phyloP scores from a whole-genome alignment of 2,888 invertebrate genomes.

The Xylota sylvarum region DNA sequence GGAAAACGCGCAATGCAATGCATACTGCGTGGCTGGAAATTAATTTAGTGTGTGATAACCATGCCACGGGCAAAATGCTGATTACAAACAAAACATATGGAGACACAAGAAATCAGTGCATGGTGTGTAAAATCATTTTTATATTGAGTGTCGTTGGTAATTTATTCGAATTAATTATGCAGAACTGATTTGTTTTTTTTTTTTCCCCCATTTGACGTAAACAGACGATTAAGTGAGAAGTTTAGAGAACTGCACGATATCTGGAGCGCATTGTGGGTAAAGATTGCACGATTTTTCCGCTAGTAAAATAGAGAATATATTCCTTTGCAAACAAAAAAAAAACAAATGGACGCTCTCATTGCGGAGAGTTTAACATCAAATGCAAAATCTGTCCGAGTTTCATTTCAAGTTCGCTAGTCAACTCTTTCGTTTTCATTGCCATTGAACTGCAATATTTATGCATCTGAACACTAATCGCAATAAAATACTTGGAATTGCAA shows the following conservation, averaged over 20 bases:
- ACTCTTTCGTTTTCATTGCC: conserved; percentile 17
- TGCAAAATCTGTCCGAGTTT: not conserved
- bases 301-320: conserved; percentile 43
- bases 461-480: not conserved
- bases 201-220: not conserved
- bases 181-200: conserved; percentile 25
- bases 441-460: not conserved
- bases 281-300: conserved; percentile 32
- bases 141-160: conserved; percentile 68
- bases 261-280: conserved; percentile 31
- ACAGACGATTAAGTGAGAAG: conserved; percentile 60
- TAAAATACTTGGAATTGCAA: not conserved
- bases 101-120: conserved; percentile 57
- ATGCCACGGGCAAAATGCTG: conserved; percentile 66
- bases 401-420: conserved; percentile 27
- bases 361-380: not conserved
- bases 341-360: not conserved
- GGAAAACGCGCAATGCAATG: conserved; percentile 23
- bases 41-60: conserved; percentile 77
- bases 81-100: conserved; percentile 51
- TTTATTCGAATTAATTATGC: conserved; percentile 77
- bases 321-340: conserved; percentile 2
- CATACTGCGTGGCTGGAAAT: conserved; percentile 17
- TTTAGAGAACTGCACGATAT: conserved; percentile 40
- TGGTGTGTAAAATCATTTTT: conserved; percentile 65